A percentile compares a stretch with the other conserved stretches of the same genome.
Evolutionary conservation across 1,140 invertebrate genomes (phyloP).

Genomic region (Aleiodes sp.): DNA sequence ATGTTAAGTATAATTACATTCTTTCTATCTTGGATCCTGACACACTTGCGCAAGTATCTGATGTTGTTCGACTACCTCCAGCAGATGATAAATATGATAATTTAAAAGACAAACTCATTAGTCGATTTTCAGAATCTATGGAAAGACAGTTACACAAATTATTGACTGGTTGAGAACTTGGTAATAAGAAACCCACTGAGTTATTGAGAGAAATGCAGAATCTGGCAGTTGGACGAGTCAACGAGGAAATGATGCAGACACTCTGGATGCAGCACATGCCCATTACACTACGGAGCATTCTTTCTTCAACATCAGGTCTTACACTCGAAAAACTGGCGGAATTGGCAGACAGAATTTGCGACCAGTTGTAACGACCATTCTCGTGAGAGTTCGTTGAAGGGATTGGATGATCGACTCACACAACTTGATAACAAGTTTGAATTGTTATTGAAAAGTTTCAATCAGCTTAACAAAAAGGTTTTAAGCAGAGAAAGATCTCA

Average conservation of each 20-base stretch:
- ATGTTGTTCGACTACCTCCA: constrained; percentile 25
- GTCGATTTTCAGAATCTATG: constrained; percentile 39
- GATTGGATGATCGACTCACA: too few relatives aligned
- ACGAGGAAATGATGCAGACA: not conserved
- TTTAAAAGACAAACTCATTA: constrained; percentile 36
- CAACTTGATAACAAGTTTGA: constrained; percentile 17
- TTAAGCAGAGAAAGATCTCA: not conserved
- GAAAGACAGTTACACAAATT: not conserved
- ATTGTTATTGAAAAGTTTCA: constrained; percentile 39
- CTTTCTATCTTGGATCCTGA: constrained; percentile 21
- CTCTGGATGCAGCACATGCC: not conserved
- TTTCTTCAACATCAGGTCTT: not conserved
- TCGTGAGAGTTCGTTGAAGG: not conserved
- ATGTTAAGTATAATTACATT: constrained; percentile 16
- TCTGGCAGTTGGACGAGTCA: not conserved
- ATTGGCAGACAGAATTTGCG: constrained; percentile 5
- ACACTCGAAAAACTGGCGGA: constrained; percentile 19
- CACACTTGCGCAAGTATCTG: constrained; percentile 11
- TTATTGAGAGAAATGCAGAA: not conserved
- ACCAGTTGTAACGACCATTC: not conserved
- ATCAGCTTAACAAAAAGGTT: constrained; percentile 26
- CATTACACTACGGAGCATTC: not conserved
- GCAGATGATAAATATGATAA: constrained; percentile 30
- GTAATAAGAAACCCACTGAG: constrained; percentile 37
- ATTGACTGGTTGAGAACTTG: constrained; percentile 29